phyloP scores from a whole-genome alignment of 2,888 invertebrate genomes.

The Euzetes globulus region DNA sequence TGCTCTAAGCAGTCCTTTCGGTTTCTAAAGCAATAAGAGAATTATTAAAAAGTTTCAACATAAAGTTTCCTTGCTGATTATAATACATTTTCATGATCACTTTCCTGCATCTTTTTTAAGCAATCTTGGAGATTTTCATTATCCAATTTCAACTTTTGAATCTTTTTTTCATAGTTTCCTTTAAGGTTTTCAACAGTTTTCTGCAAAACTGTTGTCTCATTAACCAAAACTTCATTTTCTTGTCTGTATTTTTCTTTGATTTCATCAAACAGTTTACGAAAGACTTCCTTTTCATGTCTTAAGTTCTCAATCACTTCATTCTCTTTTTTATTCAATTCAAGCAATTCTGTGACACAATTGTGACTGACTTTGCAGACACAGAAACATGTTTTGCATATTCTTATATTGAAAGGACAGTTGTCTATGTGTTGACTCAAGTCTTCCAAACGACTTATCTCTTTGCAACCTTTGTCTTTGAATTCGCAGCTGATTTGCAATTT shows the following conservation, averaged over 20 bases:
- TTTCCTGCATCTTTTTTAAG: too few relatives aligned
- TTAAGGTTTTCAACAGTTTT: neutral
- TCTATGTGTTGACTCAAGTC: neutral
- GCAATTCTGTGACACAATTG: slow-evolving; percentile 15
- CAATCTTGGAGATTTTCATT: neutral
- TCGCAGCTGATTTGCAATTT: slow-evolving; percentile 20
- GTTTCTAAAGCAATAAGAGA: neutral
- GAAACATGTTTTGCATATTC: neutral
- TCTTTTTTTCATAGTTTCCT: neutral
- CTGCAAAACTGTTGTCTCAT: neutral
- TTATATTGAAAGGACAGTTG: slow-evolving; percentile 4
- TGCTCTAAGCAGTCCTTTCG: neutral
- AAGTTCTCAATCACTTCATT: neutral
- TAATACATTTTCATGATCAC: too few relatives aligned
- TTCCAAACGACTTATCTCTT: neutral
- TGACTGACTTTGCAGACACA: neutral
- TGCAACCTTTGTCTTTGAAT: slow-evolving; percentile 11
- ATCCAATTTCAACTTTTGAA: neutral
- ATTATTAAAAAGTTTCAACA: too few relatives aligned
- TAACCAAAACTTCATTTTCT: neutral
- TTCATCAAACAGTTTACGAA: neutral
- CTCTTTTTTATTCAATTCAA: neutral
- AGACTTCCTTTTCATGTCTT: neutral
- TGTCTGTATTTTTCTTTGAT: neutral
- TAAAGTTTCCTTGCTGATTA: too few relatives aligned